phyloP scores from a whole-genome alignment of 2,888 invertebrate species.

The Thyatira batis region DNA sequence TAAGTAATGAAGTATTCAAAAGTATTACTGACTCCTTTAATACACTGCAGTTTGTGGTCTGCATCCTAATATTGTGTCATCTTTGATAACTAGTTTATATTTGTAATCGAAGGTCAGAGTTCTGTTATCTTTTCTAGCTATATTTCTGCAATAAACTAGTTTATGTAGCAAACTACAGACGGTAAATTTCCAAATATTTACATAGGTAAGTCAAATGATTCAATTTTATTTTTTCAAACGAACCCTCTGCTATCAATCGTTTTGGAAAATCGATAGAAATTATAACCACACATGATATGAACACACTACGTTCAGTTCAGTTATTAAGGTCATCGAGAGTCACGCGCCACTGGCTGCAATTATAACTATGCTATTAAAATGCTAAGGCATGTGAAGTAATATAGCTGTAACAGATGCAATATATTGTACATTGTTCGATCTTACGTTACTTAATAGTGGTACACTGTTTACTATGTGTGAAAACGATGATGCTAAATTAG shows the following conservation, averaged over 20 bases:
- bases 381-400: conserved; percentile 42
- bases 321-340: conserved; percentile 55
- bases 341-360: conserved; percentile 55
- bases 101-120: too few species aligned
- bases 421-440: neutral
- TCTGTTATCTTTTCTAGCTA: too few species aligned
- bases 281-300: conserved; percentile 27
- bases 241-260: neutral
- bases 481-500: neutral
- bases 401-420: conserved; percentile 22
- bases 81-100: too few species aligned
- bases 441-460: neutral
- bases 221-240: too few species aligned
- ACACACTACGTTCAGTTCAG: conserved; percentile 36
- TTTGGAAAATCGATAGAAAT: conserved; percentile 3
- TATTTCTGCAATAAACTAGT: too few species aligned
- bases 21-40: too few species aligned
- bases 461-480: neutral
- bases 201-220: too few species aligned
- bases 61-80: too few species aligned
- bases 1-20: too few species aligned
- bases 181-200: too few species aligned
- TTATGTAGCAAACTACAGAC: neutral
- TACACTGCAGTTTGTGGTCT: too few species aligned
- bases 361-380: conserved; percentile 40